phyloP scores from a whole-genome alignment of 1,140 invertebrate genomes.

The Aphis gossypii region DNA sequence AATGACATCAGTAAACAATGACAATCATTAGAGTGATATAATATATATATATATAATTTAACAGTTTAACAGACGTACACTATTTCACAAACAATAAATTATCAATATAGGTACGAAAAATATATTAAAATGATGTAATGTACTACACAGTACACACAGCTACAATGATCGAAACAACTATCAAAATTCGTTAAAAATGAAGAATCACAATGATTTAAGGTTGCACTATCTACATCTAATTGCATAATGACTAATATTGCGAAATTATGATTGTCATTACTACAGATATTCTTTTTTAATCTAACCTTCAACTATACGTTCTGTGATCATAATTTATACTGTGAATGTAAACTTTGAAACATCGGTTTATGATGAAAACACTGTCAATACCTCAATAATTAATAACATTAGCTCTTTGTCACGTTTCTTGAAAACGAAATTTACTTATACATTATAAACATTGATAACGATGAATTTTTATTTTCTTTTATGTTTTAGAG shows the following conservation, averaged over 20 bases:
- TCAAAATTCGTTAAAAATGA: not conserved
- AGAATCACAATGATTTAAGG: not conserved
- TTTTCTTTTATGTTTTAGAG: too few relatives aligned
- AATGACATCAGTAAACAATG: conserved; percentile 18
- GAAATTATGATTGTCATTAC: not conserved
- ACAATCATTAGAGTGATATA: not conserved
- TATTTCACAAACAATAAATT: not conserved
- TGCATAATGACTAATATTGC: not conserved
- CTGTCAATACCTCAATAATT: not conserved
- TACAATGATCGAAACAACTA: not conserved
- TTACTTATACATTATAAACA: not conserved
- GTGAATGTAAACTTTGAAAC: not conserved
- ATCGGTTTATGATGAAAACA: not conserved
- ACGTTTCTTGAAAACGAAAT: not conserved
- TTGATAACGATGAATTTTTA: not conserved
- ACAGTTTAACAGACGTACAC: not conserved
- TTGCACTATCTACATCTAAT: not conserved
- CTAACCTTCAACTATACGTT: not conserved
- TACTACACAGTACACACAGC: too few relatives aligned
- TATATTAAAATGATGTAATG: not conserved
- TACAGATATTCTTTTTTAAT: not conserved
- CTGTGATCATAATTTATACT: not conserved
- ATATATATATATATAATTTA: not conserved
- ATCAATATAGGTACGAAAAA: not conserved
- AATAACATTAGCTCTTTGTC: not conserved